Evolutionary conservation across 64 coral and sea anemone species (phyloP).

Genomic region (Montipora foliosa): DNA sequence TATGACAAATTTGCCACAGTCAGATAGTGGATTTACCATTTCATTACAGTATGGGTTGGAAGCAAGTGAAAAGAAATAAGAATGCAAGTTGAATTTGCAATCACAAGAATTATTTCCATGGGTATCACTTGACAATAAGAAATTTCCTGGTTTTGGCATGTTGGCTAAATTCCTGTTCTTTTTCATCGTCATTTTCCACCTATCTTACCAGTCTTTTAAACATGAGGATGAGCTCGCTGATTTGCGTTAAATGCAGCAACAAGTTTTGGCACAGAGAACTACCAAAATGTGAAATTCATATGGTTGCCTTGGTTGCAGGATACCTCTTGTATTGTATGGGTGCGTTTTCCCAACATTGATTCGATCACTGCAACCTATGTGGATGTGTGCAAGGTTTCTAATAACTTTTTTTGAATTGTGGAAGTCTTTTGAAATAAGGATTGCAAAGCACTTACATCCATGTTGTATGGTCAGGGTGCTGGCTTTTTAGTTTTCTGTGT

Average conservation of each 20-base stretch:
- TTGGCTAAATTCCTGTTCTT: not conserved
- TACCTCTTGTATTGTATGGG: no score
- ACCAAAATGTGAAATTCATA: not conserved
- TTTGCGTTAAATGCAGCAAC: not conserved
- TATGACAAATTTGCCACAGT: not conserved
- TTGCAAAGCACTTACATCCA: no score
- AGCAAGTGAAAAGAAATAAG: not conserved
- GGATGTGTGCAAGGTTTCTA: not conserved
- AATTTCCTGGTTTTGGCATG: not conserved
- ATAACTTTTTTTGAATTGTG: not conserved
- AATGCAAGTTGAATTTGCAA: not conserved
- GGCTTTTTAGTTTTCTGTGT: constrained; percentile 14
- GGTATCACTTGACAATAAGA: no score
- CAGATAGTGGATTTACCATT: not conserved
- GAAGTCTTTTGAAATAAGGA: not conserved
- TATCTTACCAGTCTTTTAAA: not conserved
- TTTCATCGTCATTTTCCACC: not conserved
- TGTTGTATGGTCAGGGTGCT: constrained; percentile 29
- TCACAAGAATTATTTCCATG: not conserved
- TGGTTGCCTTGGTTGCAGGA: not conserved
- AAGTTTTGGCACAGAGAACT: not conserved
- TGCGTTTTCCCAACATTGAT: not conserved
- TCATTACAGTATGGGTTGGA: not conserved
- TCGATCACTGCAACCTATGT: not conserved
- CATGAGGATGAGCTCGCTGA: not conserved